Percentiles rank a stretch among this genome's conserved stretches.
phyloP scores from a whole-genome alignment of 2,888 invertebrate genomes.

The Desoria tigrina region DNA sequence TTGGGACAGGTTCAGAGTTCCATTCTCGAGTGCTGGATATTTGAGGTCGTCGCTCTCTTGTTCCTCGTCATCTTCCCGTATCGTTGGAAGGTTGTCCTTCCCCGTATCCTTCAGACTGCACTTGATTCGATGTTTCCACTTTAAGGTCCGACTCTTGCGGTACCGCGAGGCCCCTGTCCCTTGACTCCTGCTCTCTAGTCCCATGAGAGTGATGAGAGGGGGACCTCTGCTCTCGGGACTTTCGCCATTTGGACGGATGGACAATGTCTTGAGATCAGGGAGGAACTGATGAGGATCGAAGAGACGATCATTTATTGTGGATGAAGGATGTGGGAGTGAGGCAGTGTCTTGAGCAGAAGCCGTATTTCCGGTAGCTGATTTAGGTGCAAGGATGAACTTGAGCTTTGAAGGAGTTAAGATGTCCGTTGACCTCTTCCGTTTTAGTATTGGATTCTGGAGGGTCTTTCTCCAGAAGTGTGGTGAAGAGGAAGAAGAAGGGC shows the following conservation, averaged over 20 bases:
- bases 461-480: conserved; percentile 48
- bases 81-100: conserved; percentile 34
- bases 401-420: conserved; percentile 34
- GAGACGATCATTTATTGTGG: too few relatives aligned
- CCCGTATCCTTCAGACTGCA: conserved; percentile 29
- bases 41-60: background rate
- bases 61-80: conserved; percentile 39
- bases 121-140: conserved; percentile 31
- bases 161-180: background rate
- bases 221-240: background rate
- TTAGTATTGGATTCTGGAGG: conserved; percentile 34
- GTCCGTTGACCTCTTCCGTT: conserved; percentile 15
- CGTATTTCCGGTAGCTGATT: background rate
- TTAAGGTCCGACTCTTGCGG: conserved; percentile 10
- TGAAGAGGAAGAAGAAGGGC: too few relatives aligned
- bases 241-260: background rate
- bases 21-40: background rate
- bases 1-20: conserved; percentile 6
- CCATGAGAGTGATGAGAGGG: background rate
- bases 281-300: background rate
- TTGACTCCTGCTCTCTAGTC: too few relatives aligned
- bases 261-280: background rate
- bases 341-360: background rate
- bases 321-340: background rate
- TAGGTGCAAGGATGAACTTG: conserved; percentile 3